Evolutionary conservation across 2,113 vertebrate genomes (phyloP).

Genomic region (Dissostichus mawsoni): DNA sequence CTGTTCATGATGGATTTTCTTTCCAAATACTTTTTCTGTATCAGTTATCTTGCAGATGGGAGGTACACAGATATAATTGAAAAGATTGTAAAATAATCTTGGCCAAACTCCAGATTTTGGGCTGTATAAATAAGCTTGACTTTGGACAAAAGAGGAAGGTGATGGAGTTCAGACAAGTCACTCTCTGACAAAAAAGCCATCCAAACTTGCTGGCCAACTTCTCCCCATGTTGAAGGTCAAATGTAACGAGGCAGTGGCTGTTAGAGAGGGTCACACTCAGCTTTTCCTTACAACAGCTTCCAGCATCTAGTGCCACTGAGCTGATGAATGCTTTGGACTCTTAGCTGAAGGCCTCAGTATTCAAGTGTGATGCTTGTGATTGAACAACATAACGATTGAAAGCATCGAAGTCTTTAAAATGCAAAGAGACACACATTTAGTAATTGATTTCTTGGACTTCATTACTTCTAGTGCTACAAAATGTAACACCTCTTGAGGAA

Average conservation of each 20-base stretch:
- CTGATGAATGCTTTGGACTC: background rate
- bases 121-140: background rate
- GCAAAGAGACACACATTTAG: slow-evolving; percentile 15
- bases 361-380: slow-evolving; percentile 9
- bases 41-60: background rate
- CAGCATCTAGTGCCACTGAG: background rate
- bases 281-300: slow-evolving; percentile 12
- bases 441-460: slow-evolving; percentile 44
- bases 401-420: slow-evolving; percentile 34
- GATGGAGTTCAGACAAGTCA: slow-evolving; percentile 6
- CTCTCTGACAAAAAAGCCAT: background rate
- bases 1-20: background rate
- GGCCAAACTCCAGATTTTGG: no score
- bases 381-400: slow-evolving; percentile 23
- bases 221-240: background rate
- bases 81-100: background rate
- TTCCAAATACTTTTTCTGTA: background rate
- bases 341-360: slow-evolving; percentile 5
- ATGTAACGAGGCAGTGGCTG: background rate
- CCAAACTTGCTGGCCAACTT: slow-evolving; percentile 2
- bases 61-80: background rate
- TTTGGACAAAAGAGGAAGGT: background rate
- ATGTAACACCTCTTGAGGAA: slow-evolving; percentile 1
- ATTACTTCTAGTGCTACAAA: slow-evolving; percentile 26
- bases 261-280: background rate